These are phyloP conservation scores for Chymomyza costata DNA, from an alignment of 1,140 invertebrate species.

Conservation along the genomic window DNA sequence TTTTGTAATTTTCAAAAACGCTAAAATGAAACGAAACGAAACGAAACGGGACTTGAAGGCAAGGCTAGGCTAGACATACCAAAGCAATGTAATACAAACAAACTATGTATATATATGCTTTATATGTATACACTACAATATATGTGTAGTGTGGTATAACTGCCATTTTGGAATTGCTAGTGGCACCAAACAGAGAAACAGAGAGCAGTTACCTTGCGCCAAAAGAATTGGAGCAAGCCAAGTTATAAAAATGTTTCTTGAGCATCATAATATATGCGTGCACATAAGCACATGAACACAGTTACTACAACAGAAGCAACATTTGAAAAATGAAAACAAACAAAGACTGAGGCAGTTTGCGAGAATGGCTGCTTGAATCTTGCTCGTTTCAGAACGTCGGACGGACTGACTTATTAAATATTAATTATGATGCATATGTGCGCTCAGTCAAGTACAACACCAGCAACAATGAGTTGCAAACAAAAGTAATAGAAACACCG, in stretches of 20 bases:
- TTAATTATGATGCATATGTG: slow-evolving; percentile 54
- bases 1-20: slow-evolving; percentile 63
- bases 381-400: too few species aligned
- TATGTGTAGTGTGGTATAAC: slow-evolving; percentile 38
- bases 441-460: slow-evolving; percentile 24
- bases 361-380: slow-evolving; percentile 16
- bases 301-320: slow-evolving; percentile 2
- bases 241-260: slow-evolving; percentile 65
- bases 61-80: slow-evolving; percentile 31
- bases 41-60: slow-evolving; percentile 8
- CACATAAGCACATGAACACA: slow-evolving; percentile 54
- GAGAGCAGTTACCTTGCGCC: slow-evolving; percentile 36
- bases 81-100: slow-evolving; percentile 34
- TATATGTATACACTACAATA: slow-evolving; percentile 10
- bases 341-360: slow-evolving; percentile 6
- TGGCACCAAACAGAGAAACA: slow-evolving; percentile 33
- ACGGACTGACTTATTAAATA: slow-evolving; percentile 57
- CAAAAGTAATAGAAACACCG: slow-evolving; percentile 10
- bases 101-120: slow-evolving; percentile 44
- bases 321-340: background rate
- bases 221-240: slow-evolving; percentile 66
- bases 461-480: slow-evolving; percentile 25
- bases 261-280: slow-evolving; percentile 65
- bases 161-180: slow-evolving; percentile 22
- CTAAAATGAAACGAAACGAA: slow-evolving; percentile 28